These are phyloP conservation scores for Caenorhabditis sinica DNA, from an alignment of 2,888 invertebrate species.

Conservation along the genomic window DNA sequence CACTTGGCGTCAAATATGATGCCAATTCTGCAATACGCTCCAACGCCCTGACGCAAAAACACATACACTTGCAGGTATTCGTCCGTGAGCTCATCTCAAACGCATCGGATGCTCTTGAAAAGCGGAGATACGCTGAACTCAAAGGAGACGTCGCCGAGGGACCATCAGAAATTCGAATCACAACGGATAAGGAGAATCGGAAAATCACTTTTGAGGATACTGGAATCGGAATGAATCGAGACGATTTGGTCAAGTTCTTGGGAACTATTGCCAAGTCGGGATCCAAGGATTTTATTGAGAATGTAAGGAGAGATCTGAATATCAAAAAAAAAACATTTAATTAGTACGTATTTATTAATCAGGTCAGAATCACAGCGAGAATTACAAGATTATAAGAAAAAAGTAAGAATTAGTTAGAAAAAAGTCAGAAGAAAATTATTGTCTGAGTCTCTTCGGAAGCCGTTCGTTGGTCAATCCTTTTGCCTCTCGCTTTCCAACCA, in stretches of 20 bases:
- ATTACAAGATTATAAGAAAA: too few species aligned
- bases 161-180: constrained; percentile 67
- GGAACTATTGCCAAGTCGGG: constrained; percentile 97
- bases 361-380: too few species aligned
- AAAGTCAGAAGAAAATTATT: too few species aligned
- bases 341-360: too few species aligned
- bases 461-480: too few species aligned
- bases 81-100: constrained; percentile 96
- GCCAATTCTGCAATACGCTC: too few species aligned
- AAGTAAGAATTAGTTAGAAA: too few species aligned
- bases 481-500: too few species aligned
- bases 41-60: neutral
- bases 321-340: neutral
- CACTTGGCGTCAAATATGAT: too few species aligned
- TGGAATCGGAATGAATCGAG: constrained; percentile 95
- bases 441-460: too few species aligned
- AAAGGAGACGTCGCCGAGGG: constrained; percentile 69
- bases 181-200: constrained; percentile 62
- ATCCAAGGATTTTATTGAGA: constrained; percentile 87
- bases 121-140: constrained; percentile 90
- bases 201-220: constrained; percentile 88
- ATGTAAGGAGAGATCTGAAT: constrained; percentile 40
- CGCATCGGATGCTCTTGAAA: constrained; percentile 97
- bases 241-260: constrained; percentile 92
- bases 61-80: constrained; percentile 90